phyloP scores from a whole-genome alignment of 2,797 vertebrate genomes.

The Parauchenoglanis punctatus region DNA sequence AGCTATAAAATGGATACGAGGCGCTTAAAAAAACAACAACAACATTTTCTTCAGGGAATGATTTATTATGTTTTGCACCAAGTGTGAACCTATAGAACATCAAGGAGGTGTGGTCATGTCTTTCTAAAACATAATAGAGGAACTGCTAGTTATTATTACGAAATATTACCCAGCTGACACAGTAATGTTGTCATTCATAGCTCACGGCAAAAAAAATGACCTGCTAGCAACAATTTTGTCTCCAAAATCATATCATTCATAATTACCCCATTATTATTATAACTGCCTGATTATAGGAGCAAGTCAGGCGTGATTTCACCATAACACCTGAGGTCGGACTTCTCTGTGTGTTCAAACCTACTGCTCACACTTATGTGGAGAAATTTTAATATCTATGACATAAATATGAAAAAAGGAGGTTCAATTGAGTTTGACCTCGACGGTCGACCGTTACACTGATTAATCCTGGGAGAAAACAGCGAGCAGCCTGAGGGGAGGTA shows the following conservation, averaged over 20 bases:
- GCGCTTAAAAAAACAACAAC: background rate
- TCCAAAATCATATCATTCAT: background rate
- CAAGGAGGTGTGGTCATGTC: background rate
- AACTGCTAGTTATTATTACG: background rate
- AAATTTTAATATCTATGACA: background rate
- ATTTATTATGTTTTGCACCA: background rate
- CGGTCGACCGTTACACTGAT: slow-evolving; percentile 50
- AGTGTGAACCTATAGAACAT: background rate
- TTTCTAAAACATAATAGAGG: background rate
- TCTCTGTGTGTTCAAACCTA: background rate
- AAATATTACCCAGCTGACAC: background rate
- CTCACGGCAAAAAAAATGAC: background rate
- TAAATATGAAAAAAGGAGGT: background rate
- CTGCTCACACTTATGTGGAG: background rate
- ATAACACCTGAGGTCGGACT: background rate
- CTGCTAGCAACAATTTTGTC: background rate
- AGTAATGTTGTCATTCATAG: background rate
- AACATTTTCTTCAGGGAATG: background rate
- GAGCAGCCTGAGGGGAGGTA: slow-evolving; percentile 42
- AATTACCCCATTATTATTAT: background rate
- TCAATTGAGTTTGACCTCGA: slow-evolving; percentile 49
- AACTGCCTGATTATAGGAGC: background rate
- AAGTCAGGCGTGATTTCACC: background rate
- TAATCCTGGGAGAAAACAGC: slow-evolving; percentile 42
- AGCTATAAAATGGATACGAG: background rate